Conservation (phyloP, 2,888 invertebrate species). For the Lobophora halterata region DNA sequence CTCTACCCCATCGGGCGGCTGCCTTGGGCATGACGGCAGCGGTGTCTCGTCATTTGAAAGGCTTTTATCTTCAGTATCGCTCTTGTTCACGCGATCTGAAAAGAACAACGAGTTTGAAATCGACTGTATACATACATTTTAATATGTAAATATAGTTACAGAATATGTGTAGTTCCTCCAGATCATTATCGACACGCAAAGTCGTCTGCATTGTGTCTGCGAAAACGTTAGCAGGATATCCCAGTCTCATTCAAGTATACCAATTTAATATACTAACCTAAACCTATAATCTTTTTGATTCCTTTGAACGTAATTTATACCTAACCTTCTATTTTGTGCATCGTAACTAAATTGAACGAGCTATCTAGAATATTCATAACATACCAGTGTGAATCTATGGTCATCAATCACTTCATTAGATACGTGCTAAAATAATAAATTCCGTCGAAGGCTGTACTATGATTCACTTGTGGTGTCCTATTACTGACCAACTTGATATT, state of each 20-base stretch:
- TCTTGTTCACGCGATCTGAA: slow-evolving; percentile 72
- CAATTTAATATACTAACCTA: neutral
- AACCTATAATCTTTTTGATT: neutral
- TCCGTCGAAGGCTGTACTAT: slow-evolving; percentile 42
- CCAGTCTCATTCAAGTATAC: neutral
- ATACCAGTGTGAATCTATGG: neutral
- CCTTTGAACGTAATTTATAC: too few relatives aligned
- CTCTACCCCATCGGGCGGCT: slow-evolving; percentile 91
- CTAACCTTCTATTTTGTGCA: too few relatives aligned
- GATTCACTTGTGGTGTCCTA: slow-evolving; percentile 60
- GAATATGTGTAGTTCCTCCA: slow-evolving; percentile 13
- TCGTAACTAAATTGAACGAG: too few relatives aligned
- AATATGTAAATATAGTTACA: slow-evolving; percentile 6
- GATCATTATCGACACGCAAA: slow-evolving; percentile 48
- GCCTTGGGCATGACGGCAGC: slow-evolving; percentile 83
- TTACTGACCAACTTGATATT: slow-evolving; percentile 62
- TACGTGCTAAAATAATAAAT: slow-evolving; percentile 16
- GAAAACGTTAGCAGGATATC: slow-evolving; percentile 3
- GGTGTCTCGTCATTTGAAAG: slow-evolving; percentile 74
- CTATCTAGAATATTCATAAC: too few relatives aligned
- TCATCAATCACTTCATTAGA: neutral
- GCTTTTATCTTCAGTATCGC: slow-evolving; percentile 73
- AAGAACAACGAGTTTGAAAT: slow-evolving; percentile 27
- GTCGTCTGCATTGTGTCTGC: slow-evolving; percentile 34
- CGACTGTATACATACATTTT: slow-evolving; percentile 5